A percentile compares a stretch with the other conserved stretches of the same genome.
Conservation (phyloP, 2,888 invertebrate genomes). For the Papilio protenor region DNA sequence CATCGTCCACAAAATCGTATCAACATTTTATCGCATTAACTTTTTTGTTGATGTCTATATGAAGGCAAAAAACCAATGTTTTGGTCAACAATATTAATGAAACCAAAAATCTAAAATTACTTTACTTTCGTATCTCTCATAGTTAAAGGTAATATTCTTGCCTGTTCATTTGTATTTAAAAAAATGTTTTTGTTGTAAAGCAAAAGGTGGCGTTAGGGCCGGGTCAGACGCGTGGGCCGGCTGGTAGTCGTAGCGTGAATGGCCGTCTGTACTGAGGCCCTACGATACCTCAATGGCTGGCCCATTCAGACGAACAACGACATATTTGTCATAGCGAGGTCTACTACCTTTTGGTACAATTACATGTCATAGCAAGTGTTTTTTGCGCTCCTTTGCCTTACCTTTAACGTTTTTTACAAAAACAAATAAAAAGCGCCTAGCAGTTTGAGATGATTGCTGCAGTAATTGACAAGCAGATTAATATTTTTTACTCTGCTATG, state of each 20-base stretch:
- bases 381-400: background rate
- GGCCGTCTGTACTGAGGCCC: slow-evolving; percentile 54
- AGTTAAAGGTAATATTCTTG: background rate
- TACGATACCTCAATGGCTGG: slow-evolving; percentile 58
- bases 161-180: background rate
- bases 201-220: slow-evolving; percentile 17
- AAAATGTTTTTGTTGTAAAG: background rate
- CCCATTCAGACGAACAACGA: slow-evolving; percentile 55
- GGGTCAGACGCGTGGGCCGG: slow-evolving; percentile 59
- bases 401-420: no score
- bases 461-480: background rate
- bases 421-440: background rate
- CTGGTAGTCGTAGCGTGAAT: slow-evolving; percentile 55
- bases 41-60: background rate
- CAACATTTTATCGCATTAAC: background rate
- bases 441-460: background rate
- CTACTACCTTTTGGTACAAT: slow-evolving; percentile 39
- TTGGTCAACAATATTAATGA: background rate
- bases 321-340: slow-evolving; percentile 50
- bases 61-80: background rate
- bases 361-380: slow-evolving; percentile 48
- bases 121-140: background rate
- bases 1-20: background rate
- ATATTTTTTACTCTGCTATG: background rate
- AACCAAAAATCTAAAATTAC: background rate